Percentiles rank a stretch among this genome's conserved stretches.
Evolutionary conservation across 2,797 vertebrate species (phyloP).

Genomic region (Mico argentatus): DNA sequence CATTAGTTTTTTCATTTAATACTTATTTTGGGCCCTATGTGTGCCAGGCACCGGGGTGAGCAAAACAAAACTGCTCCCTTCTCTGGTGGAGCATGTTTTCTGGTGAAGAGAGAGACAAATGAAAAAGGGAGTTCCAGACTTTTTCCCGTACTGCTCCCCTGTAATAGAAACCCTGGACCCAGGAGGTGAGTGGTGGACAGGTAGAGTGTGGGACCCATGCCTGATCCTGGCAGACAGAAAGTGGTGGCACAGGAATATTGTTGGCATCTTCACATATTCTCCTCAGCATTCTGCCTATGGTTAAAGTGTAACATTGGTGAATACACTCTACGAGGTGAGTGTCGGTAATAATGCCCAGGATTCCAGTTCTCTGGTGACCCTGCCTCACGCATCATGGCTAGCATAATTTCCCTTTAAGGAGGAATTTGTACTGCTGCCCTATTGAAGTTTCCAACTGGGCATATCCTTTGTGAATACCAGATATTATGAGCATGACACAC

Average conservation of each 20-base stretch:
- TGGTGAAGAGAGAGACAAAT: neutral
- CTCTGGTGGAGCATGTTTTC: neutral
- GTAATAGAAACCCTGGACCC: neutral
- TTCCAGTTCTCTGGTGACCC: neutral
- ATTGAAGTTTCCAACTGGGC: neutral
- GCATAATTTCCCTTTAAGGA: neutral
- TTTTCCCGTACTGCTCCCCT: neutral
- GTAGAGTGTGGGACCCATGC: neutral
- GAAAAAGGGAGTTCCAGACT: neutral
- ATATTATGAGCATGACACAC: neutral
- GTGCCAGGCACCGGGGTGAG: neutral
- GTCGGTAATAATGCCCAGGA: neutral
- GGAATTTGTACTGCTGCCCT: neutral
- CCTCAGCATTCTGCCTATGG: accelerated
- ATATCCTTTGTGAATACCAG: neutral
- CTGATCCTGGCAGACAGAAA: neutral
- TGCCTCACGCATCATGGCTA: neutral
- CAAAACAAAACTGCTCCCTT: neutral
- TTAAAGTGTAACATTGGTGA: neutral
- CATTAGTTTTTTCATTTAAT: neutral
- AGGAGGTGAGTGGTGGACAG: neutral
- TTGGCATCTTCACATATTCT: neutral
- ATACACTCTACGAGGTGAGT: neutral
- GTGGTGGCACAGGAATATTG: neutral
- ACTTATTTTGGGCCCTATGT: neutral